phyloP scores from a whole-genome alignment of 2,888 invertebrate species.

The Drosophila mayaguana region DNA sequence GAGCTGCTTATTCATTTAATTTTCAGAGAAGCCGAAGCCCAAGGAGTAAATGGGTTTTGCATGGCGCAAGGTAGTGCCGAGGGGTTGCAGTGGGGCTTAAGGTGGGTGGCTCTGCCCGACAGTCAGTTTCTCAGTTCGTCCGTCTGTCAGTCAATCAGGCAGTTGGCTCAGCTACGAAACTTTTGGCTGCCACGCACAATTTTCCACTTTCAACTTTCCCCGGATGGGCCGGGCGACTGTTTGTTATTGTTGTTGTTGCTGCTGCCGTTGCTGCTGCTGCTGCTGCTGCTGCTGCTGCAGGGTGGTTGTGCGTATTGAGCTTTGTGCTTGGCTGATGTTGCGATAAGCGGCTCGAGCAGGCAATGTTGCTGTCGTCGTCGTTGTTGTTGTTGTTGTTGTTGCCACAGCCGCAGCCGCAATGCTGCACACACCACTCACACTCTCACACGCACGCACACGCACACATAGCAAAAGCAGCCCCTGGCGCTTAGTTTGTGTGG shows the following conservation, averaged over 20 bases:
- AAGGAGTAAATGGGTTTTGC: constrained; percentile 58
- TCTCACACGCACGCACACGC: constrained; percentile 6
- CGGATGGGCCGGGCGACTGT: constrained; percentile 1
- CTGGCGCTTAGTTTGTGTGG: constrained; percentile 25
- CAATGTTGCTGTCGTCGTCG: constrained; percentile 52
- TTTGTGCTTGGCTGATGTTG: constrained; percentile 80
- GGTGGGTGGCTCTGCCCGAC: background rate
- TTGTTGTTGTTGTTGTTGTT: constrained; percentile 32
- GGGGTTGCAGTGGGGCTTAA: background rate
- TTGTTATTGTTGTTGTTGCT: constrained; percentile 18
- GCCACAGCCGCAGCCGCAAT: constrained; percentile 69
- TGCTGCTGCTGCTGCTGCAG: constrained; percentile 24
- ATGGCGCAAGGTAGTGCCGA: constrained; percentile 31
- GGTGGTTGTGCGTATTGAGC: constrained; percentile 61
- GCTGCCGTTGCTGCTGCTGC: constrained; percentile 11
- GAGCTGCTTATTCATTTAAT: constrained; percentile 75
- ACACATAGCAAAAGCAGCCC: constrained; percentile 40
- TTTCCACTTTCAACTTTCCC: constrained; percentile 77
- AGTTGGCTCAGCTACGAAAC: constrained; percentile 52
- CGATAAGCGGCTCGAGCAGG: constrained; percentile 66
- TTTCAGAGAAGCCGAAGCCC: constrained; percentile 58
- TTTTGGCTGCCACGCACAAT: constrained; percentile 78
- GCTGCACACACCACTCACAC: constrained; percentile 65
- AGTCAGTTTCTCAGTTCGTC: constrained; percentile 2
- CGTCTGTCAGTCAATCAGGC: constrained; percentile 37